phyloP scores from a whole-genome alignment of 2,113 vertebrate species.

The Eublepharis macularius region DNA sequence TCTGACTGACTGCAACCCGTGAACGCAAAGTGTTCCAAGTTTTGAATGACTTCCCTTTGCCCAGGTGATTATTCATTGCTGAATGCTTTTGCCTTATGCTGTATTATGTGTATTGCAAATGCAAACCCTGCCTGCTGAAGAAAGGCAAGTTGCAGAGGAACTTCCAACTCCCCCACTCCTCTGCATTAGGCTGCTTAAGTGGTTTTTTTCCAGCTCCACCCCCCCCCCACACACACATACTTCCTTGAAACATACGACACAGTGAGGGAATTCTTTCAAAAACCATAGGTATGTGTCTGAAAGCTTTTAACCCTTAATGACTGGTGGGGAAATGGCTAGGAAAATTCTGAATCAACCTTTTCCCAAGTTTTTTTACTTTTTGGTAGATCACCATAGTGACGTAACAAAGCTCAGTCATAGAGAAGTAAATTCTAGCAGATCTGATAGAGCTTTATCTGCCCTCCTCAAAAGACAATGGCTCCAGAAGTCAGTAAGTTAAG shows the following conservation, averaged over 20 bases:
- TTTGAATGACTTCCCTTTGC: neutral
- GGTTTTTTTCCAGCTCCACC: no score
- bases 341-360: neutral
- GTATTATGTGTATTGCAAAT: neutral
- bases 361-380: neutral
- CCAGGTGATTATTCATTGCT: constrained; percentile 1
- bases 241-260: neutral
- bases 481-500: neutral
- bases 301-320: neutral
- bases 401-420: neutral
- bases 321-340: neutral
- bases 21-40: neutral
- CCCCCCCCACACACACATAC: neutral
- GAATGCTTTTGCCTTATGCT: neutral
- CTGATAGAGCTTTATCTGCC: neutral
- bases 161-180: neutral
- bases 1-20: neutral
- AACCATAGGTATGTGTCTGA: neutral
- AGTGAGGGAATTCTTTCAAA: neutral
- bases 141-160: neutral
- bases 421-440: neutral
- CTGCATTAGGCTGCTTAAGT: neutral
- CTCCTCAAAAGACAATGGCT: neutral
- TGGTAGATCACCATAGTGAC: no score
- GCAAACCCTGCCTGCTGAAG: neutral